Evolutionary conservation across 92 coral and sea anemone genomes (phyloP), one percentile per base, ranked within the genome.

Genomic region (Nematostella vectensis): DNA sequence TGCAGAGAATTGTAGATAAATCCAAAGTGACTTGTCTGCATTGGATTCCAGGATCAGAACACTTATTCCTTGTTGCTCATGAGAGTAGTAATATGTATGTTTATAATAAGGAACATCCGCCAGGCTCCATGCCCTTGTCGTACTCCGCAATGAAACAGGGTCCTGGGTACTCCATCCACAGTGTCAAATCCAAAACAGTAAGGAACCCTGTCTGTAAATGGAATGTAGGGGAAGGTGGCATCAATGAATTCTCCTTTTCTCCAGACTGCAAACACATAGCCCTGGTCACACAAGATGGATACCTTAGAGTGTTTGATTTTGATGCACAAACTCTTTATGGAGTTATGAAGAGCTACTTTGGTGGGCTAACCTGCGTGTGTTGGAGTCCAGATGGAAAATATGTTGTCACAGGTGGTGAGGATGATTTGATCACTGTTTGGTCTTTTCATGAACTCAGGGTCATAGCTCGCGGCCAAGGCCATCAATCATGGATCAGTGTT

Each of bases 351-450:
- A 86, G 98, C 53, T 91, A 81, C 61, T 91, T 91, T 86, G 98
- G 98, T 23, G 98, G 96, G 25, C 50, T 91, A 48, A 76, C 79
- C 18, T 91, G 98, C 68, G 95, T 86, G 23, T 91, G 95, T 58
- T 91, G 98, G 98, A 91, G 98, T 57, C 98, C 98, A 1, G 98
- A 91, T 57, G 98, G 98, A 20, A 86, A 91, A 75, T 91, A 91
- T 48, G 71, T 91, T 29, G 98, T 91, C 3, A 80, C 87, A 3
- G 98, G 95, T 30, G 98, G 98, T 0, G 98, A 91, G 61, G 98
- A 91, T 59, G 98, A 91, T 27, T 78, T 91, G 13, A 89, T 91
- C 6, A 86, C 95, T 15, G 98, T 86, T 4, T 91, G 94, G 88
- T 85, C 95, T n/a, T 91, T 91, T 62, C 56, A 37, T 21, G 98